Conservation (phyloP, 2,797 vertebrate species). For the Danio choprae region DNA sequence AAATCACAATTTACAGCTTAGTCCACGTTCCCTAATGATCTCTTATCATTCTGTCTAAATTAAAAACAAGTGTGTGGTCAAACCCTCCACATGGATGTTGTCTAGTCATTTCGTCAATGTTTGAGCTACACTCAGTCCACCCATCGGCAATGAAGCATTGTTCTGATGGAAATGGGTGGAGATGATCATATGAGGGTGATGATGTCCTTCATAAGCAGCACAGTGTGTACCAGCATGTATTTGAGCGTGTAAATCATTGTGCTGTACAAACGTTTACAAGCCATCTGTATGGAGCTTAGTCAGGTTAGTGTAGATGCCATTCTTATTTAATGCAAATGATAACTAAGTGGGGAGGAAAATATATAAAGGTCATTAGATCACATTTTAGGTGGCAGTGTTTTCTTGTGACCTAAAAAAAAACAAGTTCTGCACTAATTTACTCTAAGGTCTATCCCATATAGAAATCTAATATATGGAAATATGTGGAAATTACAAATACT, state of each 20-base stretch:
- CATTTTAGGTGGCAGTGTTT: background rate
- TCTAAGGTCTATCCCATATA: too few species aligned
- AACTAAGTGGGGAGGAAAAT: too few species aligned
- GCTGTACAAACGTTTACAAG: constrained; percentile 20
- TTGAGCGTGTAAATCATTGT: background rate
- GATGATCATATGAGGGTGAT: background rate
- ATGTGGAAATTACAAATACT: too few species aligned
- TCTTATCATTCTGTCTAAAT: background rate
- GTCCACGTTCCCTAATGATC: background rate
- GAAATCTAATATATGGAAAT: too few species aligned
- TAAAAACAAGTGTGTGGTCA: background rate
- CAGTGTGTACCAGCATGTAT: background rate
- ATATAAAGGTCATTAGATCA: background rate
- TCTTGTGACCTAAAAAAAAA: too few species aligned
- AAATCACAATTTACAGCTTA: background rate
- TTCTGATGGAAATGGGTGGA: constrained; percentile 17
- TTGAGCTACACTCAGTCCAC: constrained; percentile 21
- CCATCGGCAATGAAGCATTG: constrained; percentile 1
- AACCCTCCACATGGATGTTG: background rate
- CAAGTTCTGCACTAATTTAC: too few species aligned
- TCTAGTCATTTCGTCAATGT: background rate
- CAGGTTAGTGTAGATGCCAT: background rate
- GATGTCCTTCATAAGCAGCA: background rate
- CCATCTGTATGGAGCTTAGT: constrained; percentile 3
- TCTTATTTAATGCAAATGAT: background rate